Evolutionary conservation across 2,888 invertebrate species (phyloP).

Genomic region (Lasioglossum lativentre): DNA sequence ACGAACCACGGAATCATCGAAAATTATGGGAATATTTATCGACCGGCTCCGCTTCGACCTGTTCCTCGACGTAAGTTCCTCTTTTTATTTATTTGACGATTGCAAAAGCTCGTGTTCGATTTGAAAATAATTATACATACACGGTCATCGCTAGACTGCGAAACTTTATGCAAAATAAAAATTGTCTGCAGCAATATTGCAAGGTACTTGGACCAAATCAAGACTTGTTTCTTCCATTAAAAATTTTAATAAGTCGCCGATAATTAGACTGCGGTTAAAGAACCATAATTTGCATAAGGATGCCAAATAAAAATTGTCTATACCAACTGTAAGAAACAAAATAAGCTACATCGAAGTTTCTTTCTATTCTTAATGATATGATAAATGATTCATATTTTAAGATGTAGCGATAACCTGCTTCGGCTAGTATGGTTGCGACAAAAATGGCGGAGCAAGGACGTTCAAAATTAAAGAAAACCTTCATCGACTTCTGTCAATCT

Average conservation of each 20-base stretch:
- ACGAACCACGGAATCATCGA: conserved; percentile 65
- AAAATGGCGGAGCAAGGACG: too few relatives aligned
- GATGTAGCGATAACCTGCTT: too few relatives aligned
- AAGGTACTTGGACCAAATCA: not conserved
- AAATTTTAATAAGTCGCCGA: not conserved
- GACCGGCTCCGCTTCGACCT: conserved; percentile 77
- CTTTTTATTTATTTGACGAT: not conserved
- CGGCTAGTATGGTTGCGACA: too few relatives aligned
- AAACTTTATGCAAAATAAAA: not conserved
- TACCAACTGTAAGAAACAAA: too few relatives aligned
- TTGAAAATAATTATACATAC: not conserved
- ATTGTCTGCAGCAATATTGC: not conserved
- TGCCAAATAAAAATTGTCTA: too few relatives aligned
- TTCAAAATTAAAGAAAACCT: too few relatives aligned
- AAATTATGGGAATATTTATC: conserved; percentile 74
- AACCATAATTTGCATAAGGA: too few relatives aligned
- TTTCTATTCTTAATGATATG: too few relatives aligned
- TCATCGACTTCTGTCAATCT: too few relatives aligned
- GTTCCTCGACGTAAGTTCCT: conserved; percentile 76
- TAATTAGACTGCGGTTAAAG: not conserved
- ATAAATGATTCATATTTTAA: too few relatives aligned
- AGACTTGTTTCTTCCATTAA: not conserved
- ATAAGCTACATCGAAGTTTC: too few relatives aligned
- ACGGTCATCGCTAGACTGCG: not conserved
- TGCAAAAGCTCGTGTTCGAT: not conserved